Conservation (phyloP, 2,113 vertebrate genomes). For the Kobus ellipsiprymnus region DNA sequence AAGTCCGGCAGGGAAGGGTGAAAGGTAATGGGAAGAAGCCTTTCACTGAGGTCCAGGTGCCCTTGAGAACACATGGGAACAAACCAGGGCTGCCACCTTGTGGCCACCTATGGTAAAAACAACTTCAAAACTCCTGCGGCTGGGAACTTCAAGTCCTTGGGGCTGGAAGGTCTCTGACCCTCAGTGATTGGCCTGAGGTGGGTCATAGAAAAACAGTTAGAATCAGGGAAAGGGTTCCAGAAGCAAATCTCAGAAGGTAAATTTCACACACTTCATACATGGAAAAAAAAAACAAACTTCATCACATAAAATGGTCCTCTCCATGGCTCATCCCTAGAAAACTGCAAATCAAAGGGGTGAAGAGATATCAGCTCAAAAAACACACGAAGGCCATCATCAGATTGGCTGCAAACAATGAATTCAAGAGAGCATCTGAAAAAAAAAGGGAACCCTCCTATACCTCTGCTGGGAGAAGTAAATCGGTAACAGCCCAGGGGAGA, state of each 20-base stretch:
- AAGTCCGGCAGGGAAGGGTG: too few species aligned
- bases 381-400: neutral
- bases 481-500: neutral
- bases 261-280: neutral
- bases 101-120: neutral
- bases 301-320: neutral
- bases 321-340: neutral
- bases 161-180: neutral
- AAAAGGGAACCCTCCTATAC: neutral
- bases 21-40: neutral
- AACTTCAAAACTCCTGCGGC: neutral
- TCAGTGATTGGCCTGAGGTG: neutral
- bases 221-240: neutral
- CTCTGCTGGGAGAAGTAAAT: neutral
- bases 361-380: neutral
- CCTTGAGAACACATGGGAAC: neutral
- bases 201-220: neutral
- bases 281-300: fast-evolving
- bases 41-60: neutral
- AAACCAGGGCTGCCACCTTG: neutral
- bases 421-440: neutral
- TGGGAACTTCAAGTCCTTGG: neutral
- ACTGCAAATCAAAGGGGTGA: neutral
- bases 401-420: neutral
- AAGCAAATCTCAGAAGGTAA: neutral